Conservation (phyloP, 64 coral and sea anemone species). For the Actinia equina region DNA sequence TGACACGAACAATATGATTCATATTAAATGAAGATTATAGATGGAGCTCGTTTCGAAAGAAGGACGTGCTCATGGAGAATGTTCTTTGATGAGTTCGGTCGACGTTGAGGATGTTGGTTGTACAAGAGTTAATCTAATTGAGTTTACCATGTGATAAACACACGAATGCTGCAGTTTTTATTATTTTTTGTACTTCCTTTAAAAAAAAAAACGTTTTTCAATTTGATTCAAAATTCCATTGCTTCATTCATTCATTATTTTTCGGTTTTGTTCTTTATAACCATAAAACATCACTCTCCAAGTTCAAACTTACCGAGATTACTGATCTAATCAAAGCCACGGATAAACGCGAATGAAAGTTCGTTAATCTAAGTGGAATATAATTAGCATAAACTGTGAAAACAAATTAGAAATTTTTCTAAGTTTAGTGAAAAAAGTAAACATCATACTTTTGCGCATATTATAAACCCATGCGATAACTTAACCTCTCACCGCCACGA, state of each 20-base stretch:
- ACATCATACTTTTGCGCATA: background rate
- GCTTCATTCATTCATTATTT: background rate
- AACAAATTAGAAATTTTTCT: background rate
- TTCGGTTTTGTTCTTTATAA: background rate
- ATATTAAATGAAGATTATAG: background rate
- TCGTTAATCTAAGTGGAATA: background rate
- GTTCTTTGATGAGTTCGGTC: background rate
- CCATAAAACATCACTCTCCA: background rate
- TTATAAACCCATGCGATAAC: background rate
- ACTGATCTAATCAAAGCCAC: background rate
- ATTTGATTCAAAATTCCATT: background rate
- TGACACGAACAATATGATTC: background rate
- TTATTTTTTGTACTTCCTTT: background rate
- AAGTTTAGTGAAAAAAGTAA: constrained; percentile 6
- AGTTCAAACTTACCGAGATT: background rate
- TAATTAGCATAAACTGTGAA: constrained; percentile 7
- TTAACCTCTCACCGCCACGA: background rate
- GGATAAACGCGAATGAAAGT: background rate
- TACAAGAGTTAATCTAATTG: background rate
- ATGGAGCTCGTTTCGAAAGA: background rate
- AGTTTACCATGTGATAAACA: background rate
- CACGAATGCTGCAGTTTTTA: background rate
- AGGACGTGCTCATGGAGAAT: background rate
- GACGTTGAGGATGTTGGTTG: background rate
- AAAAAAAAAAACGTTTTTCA: background rate